Conservation (phyloP, 1,140 invertebrate species). For the Lepidotrigona ventralis region DNA sequence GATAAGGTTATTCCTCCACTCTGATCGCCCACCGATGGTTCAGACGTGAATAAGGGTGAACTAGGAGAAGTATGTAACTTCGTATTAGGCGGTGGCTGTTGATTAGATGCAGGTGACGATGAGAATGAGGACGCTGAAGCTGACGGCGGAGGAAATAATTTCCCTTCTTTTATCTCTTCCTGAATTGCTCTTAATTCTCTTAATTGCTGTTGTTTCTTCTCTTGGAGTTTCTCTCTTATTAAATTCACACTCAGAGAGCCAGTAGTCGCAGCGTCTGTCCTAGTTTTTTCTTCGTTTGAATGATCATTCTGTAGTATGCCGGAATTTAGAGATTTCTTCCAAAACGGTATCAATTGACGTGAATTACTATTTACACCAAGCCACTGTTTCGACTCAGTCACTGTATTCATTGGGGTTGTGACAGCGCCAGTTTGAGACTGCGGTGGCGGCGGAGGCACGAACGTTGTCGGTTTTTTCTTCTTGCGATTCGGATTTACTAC, state of each 20-base stretch:
- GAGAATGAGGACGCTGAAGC: constrained; percentile 73
- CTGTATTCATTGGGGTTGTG: constrained; percentile 52
- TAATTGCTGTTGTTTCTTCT: constrained; percentile 93
- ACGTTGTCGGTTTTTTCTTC: constrained; percentile 93
- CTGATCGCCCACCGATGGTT: constrained; percentile 61
- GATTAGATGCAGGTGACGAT: constrained; percentile 73
- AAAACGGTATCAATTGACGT: constrained; percentile 85
- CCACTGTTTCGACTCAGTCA: constrained; percentile 73
- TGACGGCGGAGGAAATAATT: constrained; percentile 82
- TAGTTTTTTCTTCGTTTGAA: constrained; percentile 74
- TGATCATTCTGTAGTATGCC: constrained; percentile 82
- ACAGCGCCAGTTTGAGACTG: constrained; percentile 67
- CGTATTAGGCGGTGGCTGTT: constrained; percentile 81
- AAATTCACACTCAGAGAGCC: constrained; percentile 86
- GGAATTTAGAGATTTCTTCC: constrained; percentile 86
- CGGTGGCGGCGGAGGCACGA: constrained; percentile 88
- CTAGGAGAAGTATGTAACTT: constrained; percentile 78
- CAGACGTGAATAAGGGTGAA: constrained; percentile 69
- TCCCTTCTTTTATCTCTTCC: constrained; percentile 92
- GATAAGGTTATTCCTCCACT: constrained; percentile 67
- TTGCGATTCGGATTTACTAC: constrained; percentile 85
- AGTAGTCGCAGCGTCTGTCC: constrained; percentile 87
- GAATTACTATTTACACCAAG: constrained; percentile 68
- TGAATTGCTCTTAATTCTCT: constrained; percentile 91
- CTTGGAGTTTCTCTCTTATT: constrained; percentile 92